Percentiles rank a stretch among this genome's conserved stretches.
Evolutionary conservation across 2,797 vertebrate species (phyloP).

Genomic region (Adelosebastes latens): DNA sequence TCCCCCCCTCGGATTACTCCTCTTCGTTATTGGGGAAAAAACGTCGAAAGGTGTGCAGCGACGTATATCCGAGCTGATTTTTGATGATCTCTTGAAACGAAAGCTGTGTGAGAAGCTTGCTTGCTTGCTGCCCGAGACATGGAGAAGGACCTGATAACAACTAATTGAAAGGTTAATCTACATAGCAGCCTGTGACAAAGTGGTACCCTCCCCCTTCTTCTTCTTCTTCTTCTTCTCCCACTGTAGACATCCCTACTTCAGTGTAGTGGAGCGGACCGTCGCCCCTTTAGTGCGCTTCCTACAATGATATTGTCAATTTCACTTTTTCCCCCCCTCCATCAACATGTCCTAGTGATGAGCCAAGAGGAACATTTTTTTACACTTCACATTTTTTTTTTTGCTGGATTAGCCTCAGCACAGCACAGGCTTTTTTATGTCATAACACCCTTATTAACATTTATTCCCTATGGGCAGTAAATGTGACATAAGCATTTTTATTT

Average conservation of each 20-base stretch:
- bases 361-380: constrained; percentile 50
- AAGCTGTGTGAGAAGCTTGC: constrained; percentile 76
- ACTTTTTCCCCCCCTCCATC: constrained; percentile 65
- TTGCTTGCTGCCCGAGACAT: constrained; percentile 74
- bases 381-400: constrained; percentile 32
- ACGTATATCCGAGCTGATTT: constrained; percentile 70
- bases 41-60: constrained; percentile 75
- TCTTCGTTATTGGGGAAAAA: constrained; percentile 77
- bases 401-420: constrained; percentile 19
- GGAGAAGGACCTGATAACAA: constrained; percentile 92
- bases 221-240: constrained; percentile 81
- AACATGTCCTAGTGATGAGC: constrained; percentile 72
- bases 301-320: constrained; percentile 81
- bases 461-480: constrained; percentile 46
- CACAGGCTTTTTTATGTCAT: constrained; percentile 49
- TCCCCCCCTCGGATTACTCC: constrained; percentile 76
- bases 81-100: constrained; percentile 74
- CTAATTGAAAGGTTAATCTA: constrained; percentile 98
- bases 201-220: constrained; percentile 92
- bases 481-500: constrained; percentile 43
- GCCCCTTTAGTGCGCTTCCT: constrained; percentile 80
- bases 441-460: constrained; percentile 59
- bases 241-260: constrained; percentile 84
- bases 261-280: constrained; percentile 82
- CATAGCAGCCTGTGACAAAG: constrained; percentile 94